Evolutionary conservation across 2,797 vertebrate species (phyloP).

Genomic region (Agapornis canus): DNA sequence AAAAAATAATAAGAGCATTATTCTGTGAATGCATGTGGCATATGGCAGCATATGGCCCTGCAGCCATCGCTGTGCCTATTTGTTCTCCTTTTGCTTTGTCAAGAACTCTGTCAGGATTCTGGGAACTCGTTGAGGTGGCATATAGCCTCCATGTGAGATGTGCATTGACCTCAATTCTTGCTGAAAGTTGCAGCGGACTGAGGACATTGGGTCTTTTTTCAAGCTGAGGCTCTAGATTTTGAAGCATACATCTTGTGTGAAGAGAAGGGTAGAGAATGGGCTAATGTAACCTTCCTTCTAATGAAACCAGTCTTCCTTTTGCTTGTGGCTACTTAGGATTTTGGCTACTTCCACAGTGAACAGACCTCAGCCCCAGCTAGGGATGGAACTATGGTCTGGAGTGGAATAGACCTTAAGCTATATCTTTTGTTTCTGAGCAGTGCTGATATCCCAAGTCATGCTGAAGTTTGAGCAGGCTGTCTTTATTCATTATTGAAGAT

Average conservation of each 20-base stretch:
- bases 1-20: not conserved
- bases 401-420: not conserved
- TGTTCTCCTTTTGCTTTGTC: not conserved
- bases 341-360: not conserved
- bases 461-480: not conserved
- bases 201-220: not conserved
- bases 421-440: not conserved
- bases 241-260: not conserved
- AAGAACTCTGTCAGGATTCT: not conserved
- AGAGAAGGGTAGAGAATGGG: not conserved
- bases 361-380: not conserved
- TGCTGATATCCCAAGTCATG: accelerated
- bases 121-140: not conserved
- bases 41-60: not conserved
- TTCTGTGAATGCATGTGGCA: accelerated
- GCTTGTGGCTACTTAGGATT: not conserved
- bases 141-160: accelerated
- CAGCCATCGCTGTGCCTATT: not conserved
- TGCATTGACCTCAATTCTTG: not conserved
- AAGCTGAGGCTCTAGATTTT: not conserved
- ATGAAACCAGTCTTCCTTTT: not conserved
- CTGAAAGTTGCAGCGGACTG: not conserved
- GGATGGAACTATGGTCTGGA: not conserved
- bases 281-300: not conserved
- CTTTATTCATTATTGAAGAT: not conserved